These are phyloP conservation scores for Erpetoichthys calabaricus DNA, from an alignment of 2,797 vertebrate species.

Conservation along the genomic window DNA sequence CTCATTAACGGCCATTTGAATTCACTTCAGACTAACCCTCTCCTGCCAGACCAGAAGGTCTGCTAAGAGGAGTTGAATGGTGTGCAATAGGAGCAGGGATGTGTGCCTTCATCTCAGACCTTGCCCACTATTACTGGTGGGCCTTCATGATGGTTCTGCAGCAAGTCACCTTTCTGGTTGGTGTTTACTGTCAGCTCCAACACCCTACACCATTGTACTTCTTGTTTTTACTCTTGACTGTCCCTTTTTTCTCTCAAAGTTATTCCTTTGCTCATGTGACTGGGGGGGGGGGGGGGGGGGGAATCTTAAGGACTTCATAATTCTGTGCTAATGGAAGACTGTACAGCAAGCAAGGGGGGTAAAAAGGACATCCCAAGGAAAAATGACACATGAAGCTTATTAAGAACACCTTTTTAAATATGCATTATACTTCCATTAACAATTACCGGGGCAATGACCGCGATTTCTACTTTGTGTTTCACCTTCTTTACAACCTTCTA, in stretches of 20 bases:
- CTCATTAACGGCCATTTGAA: slow-evolving; percentile 98
- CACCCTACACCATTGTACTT: slow-evolving; percentile 46
- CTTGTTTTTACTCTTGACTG: slow-evolving; percentile 56
- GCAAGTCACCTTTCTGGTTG: slow-evolving; percentile 65
- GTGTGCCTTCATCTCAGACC: slow-evolving; percentile 98
- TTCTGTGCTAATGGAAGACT: slow-evolving; percentile 68
- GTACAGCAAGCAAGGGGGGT: slow-evolving; percentile 35
- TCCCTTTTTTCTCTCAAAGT: slow-evolving; percentile 46
- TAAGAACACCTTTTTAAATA: slow-evolving; percentile 74
- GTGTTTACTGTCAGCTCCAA: slow-evolving; percentile 50
- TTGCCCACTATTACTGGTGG: slow-evolving; percentile 83
- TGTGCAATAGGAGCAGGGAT: slow-evolving; percentile 60
- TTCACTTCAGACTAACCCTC: slow-evolving; percentile 97
- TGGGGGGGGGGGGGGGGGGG: slow-evolving; percentile 50
- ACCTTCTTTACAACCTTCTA: slow-evolving; percentile 77
- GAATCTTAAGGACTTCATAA: slow-evolving; percentile 69
- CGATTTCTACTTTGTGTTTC: slow-evolving; percentile 76
- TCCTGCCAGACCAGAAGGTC: slow-evolving; percentile 99
- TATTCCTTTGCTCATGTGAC: slow-evolving; percentile 67
- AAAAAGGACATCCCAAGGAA: slow-evolving; percentile 4
- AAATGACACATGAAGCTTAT: slow-evolving; percentile 77
- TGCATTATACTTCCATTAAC: slow-evolving; percentile 67
- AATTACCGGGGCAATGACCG: slow-evolving; percentile 68
- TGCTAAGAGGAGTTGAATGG: slow-evolving; percentile 79
- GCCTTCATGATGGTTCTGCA: slow-evolving; percentile 60